phyloP scores from a whole-genome alignment of 1,140 invertebrate species.

The Melanaphis sacchari region DNA sequence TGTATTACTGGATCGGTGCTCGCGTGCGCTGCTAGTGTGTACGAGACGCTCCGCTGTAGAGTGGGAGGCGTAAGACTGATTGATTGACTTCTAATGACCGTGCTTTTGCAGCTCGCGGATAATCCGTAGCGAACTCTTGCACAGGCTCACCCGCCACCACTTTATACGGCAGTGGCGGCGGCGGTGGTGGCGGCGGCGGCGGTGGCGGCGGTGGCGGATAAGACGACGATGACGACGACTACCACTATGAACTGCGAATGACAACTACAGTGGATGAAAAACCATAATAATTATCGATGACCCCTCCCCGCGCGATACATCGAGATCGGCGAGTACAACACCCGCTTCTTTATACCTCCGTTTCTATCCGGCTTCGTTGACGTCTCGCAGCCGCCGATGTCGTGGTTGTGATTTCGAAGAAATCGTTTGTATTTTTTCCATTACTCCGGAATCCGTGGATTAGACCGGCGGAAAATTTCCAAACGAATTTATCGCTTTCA shows the following conservation, averaged over 20 bases:
- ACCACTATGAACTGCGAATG: too few species aligned
- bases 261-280: not conserved
- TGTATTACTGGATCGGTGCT: not conserved
- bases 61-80: constrained; percentile 39
- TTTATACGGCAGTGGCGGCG: not conserved
- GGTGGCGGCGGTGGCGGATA: too few species aligned
- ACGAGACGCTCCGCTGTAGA: not conserved
- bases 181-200: too few species aligned
- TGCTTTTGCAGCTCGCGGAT: constrained; percentile 10
- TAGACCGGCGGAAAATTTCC: not conserved
- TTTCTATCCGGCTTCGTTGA: not conserved
- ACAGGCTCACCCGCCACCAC: not conserved
- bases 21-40: too few species aligned
- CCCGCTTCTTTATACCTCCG: not conserved
- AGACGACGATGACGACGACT: too few species aligned
- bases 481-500: not conserved
- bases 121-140: not conserved
- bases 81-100: constrained; percentile 55
- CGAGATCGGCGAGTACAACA: not conserved
- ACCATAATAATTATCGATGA: not conserved
- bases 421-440: not conserved
- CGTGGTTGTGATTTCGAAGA: not conserved
- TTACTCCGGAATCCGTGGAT: not conserved
- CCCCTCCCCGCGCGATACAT: not conserved
- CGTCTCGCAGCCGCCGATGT: not conserved